Evolutionary conservation across 2,888 invertebrate species (phyloP), one percentile per base, ranked within the genome.

Genomic region (Argyra leucocephala): DNA sequence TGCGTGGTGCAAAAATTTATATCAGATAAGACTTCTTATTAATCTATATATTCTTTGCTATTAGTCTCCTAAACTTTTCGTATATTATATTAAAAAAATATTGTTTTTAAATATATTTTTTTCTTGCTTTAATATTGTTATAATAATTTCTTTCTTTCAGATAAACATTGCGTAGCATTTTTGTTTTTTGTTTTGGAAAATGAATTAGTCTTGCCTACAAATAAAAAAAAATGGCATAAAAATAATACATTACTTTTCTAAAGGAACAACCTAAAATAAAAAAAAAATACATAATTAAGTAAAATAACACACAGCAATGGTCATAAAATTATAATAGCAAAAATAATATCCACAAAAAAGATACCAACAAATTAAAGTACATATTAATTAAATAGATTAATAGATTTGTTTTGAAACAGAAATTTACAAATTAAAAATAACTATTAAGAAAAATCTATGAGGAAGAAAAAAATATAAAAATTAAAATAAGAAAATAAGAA

Each of bases 131-230:
- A n/a, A n/a, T n/a, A n/a, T 48, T 48, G 12, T 48, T 48, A 15
- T 15, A 15, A 5, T 37, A 37, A 37, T 48, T 48, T 48, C 15
- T 48, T 48, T 12, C 18, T 48, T 48, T 48, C 48, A 48, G 48
- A 48, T 48, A 48, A 48, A 48, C 48, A 48, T 48, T 48, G 48
- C 48, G 15, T 48, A 48, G 48, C 48, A 48, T 48, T 48, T 48
- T 48, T 48, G 48, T 48, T 48, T 31, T 48, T 48, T 48, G 48
- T 48, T 48, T 48, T 48, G 48, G 48, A 48, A 48, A 48, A 48
- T 48, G 48, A 48, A 48, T 48, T 48, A 48, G 48, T 48, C 48
- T 48, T 48, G 48, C 48, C 48, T 18, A 48, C 48, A 48, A 48
- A 18, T 48, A 18, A 48, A 31, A 12, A 12, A 48, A 48, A 48